phyloP scores from a whole-genome alignment of 1,140 invertebrate species.

The Lasioglossum baleicum region DNA sequence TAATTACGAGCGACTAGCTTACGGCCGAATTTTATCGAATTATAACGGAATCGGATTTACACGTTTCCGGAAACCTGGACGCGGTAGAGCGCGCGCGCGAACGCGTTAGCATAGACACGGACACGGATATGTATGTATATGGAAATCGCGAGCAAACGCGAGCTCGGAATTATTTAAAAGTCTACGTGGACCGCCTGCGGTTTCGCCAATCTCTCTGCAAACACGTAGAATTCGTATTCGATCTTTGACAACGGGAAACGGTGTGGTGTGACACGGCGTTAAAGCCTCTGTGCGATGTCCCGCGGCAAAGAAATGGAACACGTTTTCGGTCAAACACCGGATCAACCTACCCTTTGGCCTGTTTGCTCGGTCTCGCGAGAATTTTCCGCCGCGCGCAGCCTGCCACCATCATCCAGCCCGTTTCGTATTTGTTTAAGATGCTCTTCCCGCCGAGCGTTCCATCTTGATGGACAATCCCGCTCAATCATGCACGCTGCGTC shows the following conservation, averaged over 20 bases:
- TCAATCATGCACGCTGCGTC: background rate
- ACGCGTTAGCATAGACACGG: too few species aligned
- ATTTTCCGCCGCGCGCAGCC: constrained; percentile 6
- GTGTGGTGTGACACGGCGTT: background rate
- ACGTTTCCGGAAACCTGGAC: background rate
- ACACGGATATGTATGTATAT: too few species aligned
- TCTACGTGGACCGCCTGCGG: background rate
- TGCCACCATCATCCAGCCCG: background rate
- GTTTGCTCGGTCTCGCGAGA: background rate
- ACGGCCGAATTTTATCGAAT: constrained; percentile 4
- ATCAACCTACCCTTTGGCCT: background rate
- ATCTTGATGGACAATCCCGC: background rate
- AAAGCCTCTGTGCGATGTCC: too few species aligned
- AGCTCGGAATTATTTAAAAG: background rate
- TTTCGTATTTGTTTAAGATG: constrained; percentile 24
- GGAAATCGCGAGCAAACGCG: background rate
- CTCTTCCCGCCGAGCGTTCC: background rate
- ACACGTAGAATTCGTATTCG: background rate
- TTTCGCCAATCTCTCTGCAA: background rate
- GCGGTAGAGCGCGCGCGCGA: too few species aligned
- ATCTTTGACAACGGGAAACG: background rate
- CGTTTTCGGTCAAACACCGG: background rate
- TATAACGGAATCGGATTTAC: background rate
- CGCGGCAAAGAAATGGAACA: background rate
- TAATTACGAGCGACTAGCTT: background rate